phyloP scores from a whole-genome alignment of 2,888 invertebrate species.

The Pseudoips prasinana region DNA sequence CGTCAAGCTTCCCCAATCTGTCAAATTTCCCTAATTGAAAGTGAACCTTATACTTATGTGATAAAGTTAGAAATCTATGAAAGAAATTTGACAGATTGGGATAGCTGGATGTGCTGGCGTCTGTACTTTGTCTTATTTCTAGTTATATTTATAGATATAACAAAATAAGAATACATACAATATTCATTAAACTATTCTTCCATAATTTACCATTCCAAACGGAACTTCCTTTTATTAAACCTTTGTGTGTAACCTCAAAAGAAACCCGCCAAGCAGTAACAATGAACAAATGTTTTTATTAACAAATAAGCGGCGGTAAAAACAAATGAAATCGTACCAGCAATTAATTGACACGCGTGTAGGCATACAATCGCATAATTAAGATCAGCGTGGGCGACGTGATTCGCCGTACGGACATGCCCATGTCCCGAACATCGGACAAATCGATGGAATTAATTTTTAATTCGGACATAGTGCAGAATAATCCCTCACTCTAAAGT shows the following conservation, averaged over 20 bases:
- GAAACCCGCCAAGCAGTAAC: slow-evolving; percentile 5
- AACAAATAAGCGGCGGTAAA: slow-evolving; percentile 34
- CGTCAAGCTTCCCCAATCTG: too few species aligned
- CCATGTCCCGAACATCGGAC: slow-evolving; percentile 22
- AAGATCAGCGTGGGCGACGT: slow-evolving; percentile 55
- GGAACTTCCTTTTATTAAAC: too few species aligned
- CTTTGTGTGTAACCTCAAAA: neutral
- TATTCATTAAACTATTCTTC: too few species aligned
- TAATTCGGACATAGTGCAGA: slow-evolving; percentile 35
- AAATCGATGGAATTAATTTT: slow-evolving; percentile 43
- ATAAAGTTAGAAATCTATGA: too few species aligned
- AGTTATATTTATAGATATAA: too few species aligned
- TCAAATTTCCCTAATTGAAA: too few species aligned
- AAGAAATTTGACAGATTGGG: too few species aligned
- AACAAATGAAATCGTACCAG: slow-evolving; percentile 34
- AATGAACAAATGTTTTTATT: slow-evolving; percentile 32
- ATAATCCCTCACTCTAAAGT: neutral
- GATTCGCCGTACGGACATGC: slow-evolving; percentile 30
- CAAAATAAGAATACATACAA: too few species aligned
- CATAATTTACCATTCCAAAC: too few species aligned
- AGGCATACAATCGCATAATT: slow-evolving; percentile 58
- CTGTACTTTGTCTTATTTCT: too few species aligned
- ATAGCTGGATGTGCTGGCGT: too few species aligned
- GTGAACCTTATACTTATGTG: too few species aligned
- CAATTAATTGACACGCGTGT: slow-evolving; percentile 59